These are phyloP conservation scores for Goniozus legneri DNA, from an alignment of 1,140 invertebrate genomes.

Conservation along the genomic window DNA sequence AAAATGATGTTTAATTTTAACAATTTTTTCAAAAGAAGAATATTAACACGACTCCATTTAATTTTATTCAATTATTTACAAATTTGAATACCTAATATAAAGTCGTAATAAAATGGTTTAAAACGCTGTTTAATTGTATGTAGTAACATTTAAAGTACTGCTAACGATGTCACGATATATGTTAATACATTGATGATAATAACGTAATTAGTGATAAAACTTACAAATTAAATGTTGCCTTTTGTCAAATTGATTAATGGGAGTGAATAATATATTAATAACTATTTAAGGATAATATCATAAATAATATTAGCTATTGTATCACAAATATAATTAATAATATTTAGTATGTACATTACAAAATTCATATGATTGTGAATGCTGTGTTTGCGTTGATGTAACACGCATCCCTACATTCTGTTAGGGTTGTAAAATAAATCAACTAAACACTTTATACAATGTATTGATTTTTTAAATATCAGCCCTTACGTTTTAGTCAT, in stretches of 20 bases:
- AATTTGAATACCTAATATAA: no score
- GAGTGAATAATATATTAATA: constrained; percentile 25
- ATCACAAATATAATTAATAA: constrained; percentile 14
- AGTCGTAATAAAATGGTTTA: no score
- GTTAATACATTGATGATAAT: constrained; percentile 30
- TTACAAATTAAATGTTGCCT: constrained; percentile 39
- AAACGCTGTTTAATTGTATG: no score
- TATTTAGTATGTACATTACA: constrained; percentile 27
- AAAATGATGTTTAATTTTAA: no score
- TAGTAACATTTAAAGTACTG: no score
- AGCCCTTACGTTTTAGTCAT: neutral
- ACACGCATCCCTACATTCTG: constrained; percentile 22
- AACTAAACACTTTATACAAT: constrained; percentile 24
- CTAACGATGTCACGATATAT: constrained; percentile 23
- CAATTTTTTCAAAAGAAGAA: no score
- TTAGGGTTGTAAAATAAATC: constrained; percentile 31
- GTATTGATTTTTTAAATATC: neutral
- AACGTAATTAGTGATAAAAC: constrained; percentile 23
- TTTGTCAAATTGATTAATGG: constrained; percentile 33
- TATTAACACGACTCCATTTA: no score
- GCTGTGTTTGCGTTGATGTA: constrained; percentile 33
- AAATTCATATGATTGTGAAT: constrained; percentile 33
- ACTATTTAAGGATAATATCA: constrained; percentile 24
- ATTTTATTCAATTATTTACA: no score
- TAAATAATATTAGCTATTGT: constrained; percentile 15